phyloP scores from a whole-genome alignment of 2,113 vertebrate genomes.

The Hirundichthys speculiger region DNA sequence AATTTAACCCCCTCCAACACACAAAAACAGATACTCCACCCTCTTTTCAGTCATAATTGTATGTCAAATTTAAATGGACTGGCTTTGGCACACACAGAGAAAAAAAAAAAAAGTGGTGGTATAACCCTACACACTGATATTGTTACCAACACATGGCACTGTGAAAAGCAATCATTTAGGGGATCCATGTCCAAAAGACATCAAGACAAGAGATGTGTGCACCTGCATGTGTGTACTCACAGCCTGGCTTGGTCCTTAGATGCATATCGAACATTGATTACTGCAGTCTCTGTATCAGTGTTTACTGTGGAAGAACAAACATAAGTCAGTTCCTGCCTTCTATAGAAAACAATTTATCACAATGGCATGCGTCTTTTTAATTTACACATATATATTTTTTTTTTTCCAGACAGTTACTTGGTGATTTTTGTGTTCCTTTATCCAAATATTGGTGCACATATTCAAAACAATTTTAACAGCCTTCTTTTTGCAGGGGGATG shows the following conservation, averaged over 20 bases:
- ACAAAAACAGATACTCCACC: neutral
- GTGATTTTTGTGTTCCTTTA: too few relatives aligned
- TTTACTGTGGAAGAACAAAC: constrained; percentile 84
- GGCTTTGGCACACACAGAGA: constrained; percentile 2
- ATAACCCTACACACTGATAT: too few relatives aligned
- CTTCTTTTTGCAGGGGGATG: neutral
- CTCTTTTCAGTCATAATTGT: constrained; percentile 12
- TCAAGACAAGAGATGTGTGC: constrained; percentile 20
- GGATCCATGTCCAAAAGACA: constrained; percentile 22
- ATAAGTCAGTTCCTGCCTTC: neutral
- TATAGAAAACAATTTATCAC: neutral
- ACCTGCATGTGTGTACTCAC: constrained; percentile 81
- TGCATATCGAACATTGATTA: constrained; percentile 96
- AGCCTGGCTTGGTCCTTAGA: constrained; percentile 97
- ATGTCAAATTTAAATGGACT: constrained; percentile 45
- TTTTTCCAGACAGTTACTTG: too few relatives aligned
- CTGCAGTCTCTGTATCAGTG: constrained; percentile 97
- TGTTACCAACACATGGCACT: too few relatives aligned
- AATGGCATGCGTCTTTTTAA: too few relatives aligned
- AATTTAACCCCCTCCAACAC: constrained; percentile 44
- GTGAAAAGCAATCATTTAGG: too few relatives aligned
- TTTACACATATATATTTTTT: too few relatives aligned
- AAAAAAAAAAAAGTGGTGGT: neutral
- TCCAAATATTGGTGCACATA: too few relatives aligned
- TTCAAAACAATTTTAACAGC: too few relatives aligned